Conservation (phyloP, 2,113 vertebrate genomes). For the Vimba vimba region DNA sequence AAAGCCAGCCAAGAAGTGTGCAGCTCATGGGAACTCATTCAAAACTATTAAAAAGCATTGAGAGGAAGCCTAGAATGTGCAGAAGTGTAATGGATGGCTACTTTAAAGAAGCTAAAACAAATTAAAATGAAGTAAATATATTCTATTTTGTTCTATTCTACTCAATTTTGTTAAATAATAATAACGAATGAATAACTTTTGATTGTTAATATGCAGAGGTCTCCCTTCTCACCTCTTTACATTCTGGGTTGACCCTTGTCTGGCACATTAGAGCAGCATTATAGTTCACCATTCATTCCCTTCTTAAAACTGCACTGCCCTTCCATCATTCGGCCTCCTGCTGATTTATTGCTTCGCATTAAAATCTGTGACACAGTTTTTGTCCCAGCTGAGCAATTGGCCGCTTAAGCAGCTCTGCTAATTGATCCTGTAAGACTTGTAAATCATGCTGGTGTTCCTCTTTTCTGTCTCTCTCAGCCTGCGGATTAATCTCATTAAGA, state of each 20-base stretch:
- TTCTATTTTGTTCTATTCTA: neutral
- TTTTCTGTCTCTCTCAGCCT: slow-evolving; percentile 48
- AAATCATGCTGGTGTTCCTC: slow-evolving; percentile 54
- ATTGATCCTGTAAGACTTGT: slow-evolving; percentile 59
- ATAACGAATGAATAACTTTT: neutral
- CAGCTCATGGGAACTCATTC: neutral
- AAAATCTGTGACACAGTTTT: slow-evolving; percentile 46
- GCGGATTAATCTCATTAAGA: slow-evolving; percentile 55
- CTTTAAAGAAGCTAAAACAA: neutral
- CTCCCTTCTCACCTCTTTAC: neutral
- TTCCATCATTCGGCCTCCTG: slow-evolving; percentile 29
- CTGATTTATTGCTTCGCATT: slow-evolving; percentile 49
- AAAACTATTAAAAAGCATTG: neutral
- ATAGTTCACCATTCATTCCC: slow-evolving; percentile 29
- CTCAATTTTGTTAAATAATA: neutral
- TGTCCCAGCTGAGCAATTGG: slow-evolving; percentile 55
- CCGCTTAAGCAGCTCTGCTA: slow-evolving; percentile 50
- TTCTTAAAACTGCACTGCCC: slow-evolving; percentile 11
- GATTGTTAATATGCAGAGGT: neutral
- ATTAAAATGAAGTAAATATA: neutral
- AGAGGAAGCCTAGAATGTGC: neutral
- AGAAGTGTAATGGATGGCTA: neutral
- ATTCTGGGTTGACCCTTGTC: slow-evolving; percentile 1
- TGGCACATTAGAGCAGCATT: neutral
- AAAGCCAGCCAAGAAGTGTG: neutral